Evolutionary conservation across 2,888 invertebrate species (phyloP), one percentile per base, ranked within the genome.

Genomic region (Julus scanicus): DNA sequence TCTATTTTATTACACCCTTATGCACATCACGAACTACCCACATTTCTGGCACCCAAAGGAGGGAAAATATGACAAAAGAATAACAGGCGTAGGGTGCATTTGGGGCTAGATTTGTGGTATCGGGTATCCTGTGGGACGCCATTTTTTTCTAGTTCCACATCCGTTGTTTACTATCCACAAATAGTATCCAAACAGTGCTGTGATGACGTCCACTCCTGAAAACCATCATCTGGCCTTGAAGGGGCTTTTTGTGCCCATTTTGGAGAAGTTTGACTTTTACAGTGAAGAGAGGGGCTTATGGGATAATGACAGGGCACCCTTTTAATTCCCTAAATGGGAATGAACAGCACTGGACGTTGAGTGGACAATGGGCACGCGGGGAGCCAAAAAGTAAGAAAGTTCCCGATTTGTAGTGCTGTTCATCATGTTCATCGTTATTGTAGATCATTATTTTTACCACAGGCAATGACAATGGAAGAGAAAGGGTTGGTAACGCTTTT

Each of bases 251-350:
- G 63, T 63, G 71, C 1, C 29, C 29, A 57, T 71, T 20, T 9
- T 71, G 71, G 71, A 71, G 71, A 71, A 71, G 29, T 71, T 71
- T 71, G 71, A 71, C 71, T 71, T 71, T 9, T 29, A 71, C 20
- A 71, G n/a, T 9, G 71, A 71, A 71, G 11, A 71, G 71, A 29
- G 71, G 29, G 71, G 9, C 9, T 71, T 71, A 71, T 71, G 71
- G 71, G 71, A 71, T 71, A 71, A 71, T 71, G 71, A 71, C 71
- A 71, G 71, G 29, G 29, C n/a, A 71, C 71, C 71, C 71, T 71
- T 71, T 71, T 71, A 71, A 71, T 71, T 71, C 29, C 29, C 71
- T 71, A 71, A 71, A 71, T 29, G 71, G 71, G 29, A 9, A 20
- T 71, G 71, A 71, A 71, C 20, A 20, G 71, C 29, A n/a, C 29